These are phyloP conservation scores for Acanthosepion pharaonis DNA, from an alignment of 2,888 invertebrate species.

Conservation along the genomic window DNA sequence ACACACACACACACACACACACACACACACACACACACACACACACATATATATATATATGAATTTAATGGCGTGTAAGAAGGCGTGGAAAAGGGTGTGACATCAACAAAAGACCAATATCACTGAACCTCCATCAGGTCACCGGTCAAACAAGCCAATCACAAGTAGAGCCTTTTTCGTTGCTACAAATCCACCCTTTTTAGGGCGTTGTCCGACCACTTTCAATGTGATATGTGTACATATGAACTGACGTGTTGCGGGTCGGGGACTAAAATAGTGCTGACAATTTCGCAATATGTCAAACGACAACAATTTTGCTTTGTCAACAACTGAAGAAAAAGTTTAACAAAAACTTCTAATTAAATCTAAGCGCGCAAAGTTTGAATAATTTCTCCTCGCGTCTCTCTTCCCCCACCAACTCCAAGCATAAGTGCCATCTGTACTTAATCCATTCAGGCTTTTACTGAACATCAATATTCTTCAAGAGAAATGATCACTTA, in stretches of 20 bases:
- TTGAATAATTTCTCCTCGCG: neutral
- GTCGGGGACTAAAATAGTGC: neutral
- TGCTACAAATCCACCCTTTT: neutral
- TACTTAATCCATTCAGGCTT: neutral
- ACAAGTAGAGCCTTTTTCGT: neutral
- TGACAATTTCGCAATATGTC: constrained; percentile 20
- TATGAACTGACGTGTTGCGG: neutral
- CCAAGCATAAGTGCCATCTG: neutral
- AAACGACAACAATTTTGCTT: neutral
- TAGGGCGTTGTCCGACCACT: neutral
- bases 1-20: too few relatives aligned
- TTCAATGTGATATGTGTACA: neutral
- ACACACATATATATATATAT: neutral
- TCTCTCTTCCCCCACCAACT: neutral
- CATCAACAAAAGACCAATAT: neutral
- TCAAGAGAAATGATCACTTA: neutral
- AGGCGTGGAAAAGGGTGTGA: neutral
- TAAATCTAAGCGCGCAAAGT: neutral
- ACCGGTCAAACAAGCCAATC: neutral
- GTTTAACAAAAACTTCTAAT: neutral
- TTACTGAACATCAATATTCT: neutral
- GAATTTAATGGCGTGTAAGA: neutral
- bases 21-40: too few relatives aligned
- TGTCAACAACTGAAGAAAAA: neutral
- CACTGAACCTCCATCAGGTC: neutral